Percentiles rank a stretch among this genome's conserved stretches.
These are phyloP conservation scores for Ormyrus pomaceus DNA, from an alignment of 2,888 invertebrate species.

Conservation along the genomic window DNA sequence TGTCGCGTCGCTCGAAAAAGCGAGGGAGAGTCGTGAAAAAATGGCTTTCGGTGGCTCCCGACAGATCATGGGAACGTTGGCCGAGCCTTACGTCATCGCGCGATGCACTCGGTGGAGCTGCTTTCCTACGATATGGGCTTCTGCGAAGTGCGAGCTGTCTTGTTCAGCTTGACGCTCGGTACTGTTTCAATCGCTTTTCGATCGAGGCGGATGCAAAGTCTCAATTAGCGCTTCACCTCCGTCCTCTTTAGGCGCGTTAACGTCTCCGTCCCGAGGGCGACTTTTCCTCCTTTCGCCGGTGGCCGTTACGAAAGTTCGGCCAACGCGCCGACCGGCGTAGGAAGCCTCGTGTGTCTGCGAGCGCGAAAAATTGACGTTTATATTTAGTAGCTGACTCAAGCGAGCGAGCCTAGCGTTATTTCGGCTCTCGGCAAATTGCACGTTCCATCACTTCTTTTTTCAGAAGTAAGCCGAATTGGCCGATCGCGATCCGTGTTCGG, in stretches of 20 bases:
- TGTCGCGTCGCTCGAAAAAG: slow-evolving; percentile 14
- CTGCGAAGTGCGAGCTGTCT: too few species aligned
- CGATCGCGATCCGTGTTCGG: too few species aligned
- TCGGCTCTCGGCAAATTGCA: slow-evolving; percentile 14
- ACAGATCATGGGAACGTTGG: not conserved
- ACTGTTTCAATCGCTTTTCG: too few species aligned
- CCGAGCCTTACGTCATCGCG: slow-evolving; percentile 34
- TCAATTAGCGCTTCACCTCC: not conserved
- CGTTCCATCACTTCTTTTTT: not conserved
- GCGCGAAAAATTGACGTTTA: slow-evolving; percentile 61
- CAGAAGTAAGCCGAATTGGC: too few species aligned
- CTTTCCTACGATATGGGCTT: slow-evolving; percentile 3
- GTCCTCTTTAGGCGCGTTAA: slow-evolving; percentile 27
- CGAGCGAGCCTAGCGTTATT: slow-evolving; percentile 46
- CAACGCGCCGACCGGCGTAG: slow-evolving; percentile 30
- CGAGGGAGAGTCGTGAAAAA: not conserved
- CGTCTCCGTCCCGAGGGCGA: too few species aligned
- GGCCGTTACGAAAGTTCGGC: slow-evolving; percentile 13
- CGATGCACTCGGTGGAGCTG: not conserved
- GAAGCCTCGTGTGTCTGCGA: slow-evolving; percentile 15
- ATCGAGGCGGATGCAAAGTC: too few species aligned
- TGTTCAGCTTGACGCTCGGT: too few species aligned
- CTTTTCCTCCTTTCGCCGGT: not conserved
- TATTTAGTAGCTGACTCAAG: slow-evolving; percentile 67
- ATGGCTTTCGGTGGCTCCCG: not conserved